Base-by-base conservation (phyloP, 2,888 invertebrate genomes). In the Pimpla rufipes region DNA sequence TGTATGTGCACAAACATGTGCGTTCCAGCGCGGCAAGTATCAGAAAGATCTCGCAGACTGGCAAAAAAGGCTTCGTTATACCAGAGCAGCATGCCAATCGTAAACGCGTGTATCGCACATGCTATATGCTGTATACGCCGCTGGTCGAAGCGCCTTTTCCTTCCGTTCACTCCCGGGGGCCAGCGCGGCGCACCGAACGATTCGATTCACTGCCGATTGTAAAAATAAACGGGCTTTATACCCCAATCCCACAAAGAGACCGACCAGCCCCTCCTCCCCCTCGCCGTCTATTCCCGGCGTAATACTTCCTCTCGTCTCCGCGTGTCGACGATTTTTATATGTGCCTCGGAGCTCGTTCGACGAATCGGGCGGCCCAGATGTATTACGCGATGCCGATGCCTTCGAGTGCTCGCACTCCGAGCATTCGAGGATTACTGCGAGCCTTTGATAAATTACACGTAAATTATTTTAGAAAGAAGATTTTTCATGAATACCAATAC, bases 41-140 rank as follows among this genome's bases (percentile, higher is more conserved):
- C 91, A 92, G 89, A 91, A 90, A 91, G 90, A 92, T 90, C 90
- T 89, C 86, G 86, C 90, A 91, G 91, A 91, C 91, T 89, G 90
- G 89, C 90, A 92, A 92, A 92, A 91, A 83, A 84, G 76, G 74
- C 71, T 83, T 79, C 76, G 84, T 85, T 85, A 79, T 83, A 83
- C 62, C 75, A 62, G 66, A 75, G 67, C 66, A 82, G 81, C 68
- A 74, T 82, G 85, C 85, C 84, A 85, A 91, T 90, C 90, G 90
- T 89, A 88, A 90, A 91, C 90, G 92, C 90, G 88, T 92, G 92
- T 91, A 91, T 90, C 90, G 88, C 92, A 92, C 89, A 92, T 92
- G 92, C 90, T 91, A 81, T 79, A 73, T 35, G 52, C 47, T 29
- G 62, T 73, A 50, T 59, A 37, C 42, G 50, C 47, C 21, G 62